Evolutionary conservation across 2,888 invertebrate species (phyloP).

Genomic region (Pycnomerus fuliginosus): DNA sequence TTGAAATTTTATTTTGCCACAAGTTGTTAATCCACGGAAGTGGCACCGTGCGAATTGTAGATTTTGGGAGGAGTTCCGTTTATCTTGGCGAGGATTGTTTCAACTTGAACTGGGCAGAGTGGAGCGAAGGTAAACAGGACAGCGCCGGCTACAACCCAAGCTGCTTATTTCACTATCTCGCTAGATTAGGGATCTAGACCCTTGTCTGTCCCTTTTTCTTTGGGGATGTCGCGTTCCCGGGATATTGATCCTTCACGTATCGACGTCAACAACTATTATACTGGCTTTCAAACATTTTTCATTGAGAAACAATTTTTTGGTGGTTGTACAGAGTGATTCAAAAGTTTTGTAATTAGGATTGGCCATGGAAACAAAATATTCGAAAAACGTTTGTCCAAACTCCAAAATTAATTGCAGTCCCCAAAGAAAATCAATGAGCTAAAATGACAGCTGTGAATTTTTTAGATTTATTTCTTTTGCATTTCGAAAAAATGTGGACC

Average conservation of each 20-base stretch:
- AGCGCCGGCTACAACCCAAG: conserved; percentile 31
- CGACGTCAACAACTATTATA: not conserved
- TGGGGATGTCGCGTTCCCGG: not conserved
- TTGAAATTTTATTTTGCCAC: too few relatives aligned
- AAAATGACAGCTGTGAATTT: too few relatives aligned
- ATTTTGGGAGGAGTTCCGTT: conserved; percentile 38
- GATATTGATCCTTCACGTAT: conserved; percentile 8
- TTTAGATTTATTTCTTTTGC: too few relatives aligned
- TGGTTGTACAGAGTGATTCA: not conserved
- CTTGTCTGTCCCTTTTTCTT: conserved; percentile 15
- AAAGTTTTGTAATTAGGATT: not conserved
- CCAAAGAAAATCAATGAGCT: conserved; percentile 10
- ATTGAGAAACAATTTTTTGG: not conserved
- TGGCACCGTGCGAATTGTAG: conserved; percentile 32
- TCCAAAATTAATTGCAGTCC: too few relatives aligned
- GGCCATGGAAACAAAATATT: conserved; percentile 4
- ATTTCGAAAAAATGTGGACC: too few relatives aligned
- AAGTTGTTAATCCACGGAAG: too few relatives aligned
- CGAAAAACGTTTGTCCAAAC: too few relatives aligned
- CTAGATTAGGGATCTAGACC: conserved; percentile 17
- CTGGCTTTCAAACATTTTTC: too few relatives aligned
- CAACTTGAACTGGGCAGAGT: conserved; percentile 33
- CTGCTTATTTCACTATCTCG: conserved; percentile 32
- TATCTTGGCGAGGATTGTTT: conserved; percentile 40
- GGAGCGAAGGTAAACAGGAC: conserved; percentile 37